Evolutionary conservation across 1,140 invertebrate genomes (phyloP), one percentile per base, ranked within the genome.

Genomic region (Lepidurus arcticus): DNA sequence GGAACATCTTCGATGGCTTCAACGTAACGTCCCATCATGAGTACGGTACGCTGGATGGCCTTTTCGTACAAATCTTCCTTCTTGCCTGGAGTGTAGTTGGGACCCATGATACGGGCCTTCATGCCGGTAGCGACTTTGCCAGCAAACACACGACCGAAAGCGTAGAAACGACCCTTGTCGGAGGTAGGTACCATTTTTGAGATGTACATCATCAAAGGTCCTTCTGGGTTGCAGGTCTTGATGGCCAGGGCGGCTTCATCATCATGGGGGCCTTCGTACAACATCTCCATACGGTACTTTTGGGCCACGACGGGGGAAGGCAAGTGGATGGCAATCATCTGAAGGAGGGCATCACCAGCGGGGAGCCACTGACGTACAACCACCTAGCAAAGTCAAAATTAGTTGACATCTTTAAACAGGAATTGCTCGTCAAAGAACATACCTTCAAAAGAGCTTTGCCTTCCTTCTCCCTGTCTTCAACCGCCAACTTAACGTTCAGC

Each of bases 151-250:
- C 98, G 96, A 80, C 98, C 98, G 85, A 99, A 99, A 78, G 98
- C 98, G 87, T 98, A 99, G 91, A 99, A 99, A 86, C 98, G 92
- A 81, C 98, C 98, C 87, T 99, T 99, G 86, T 99, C 98, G 65
- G 95, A 94, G 7, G 98, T 99, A 78, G 98, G 98, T 86, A 99
- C 98, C 98, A 99, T 99, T 88, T 99, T 99, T 34, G 97, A 98
- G 80, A 99, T 90, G 90, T 99, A 99, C 98, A 99, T 99, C 97
- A 99, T 99, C 42, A 99, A 89, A 26, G 96, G 97, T 81, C 92
- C 98, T 82, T 97, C 93, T 8, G 96, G 92, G 87, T 99, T 95
- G 86, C 98, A 99, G 83, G 86, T 94, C 91, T 96, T 88, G 81
- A 93, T 91, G 88, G 93, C 95, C 81, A 96, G 82, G 83, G 96